These are phyloP conservation scores for Myiozetetes cayanensis DNA, from an alignment of 2,113 vertebrate species.

Conservation along the genomic window DNA sequence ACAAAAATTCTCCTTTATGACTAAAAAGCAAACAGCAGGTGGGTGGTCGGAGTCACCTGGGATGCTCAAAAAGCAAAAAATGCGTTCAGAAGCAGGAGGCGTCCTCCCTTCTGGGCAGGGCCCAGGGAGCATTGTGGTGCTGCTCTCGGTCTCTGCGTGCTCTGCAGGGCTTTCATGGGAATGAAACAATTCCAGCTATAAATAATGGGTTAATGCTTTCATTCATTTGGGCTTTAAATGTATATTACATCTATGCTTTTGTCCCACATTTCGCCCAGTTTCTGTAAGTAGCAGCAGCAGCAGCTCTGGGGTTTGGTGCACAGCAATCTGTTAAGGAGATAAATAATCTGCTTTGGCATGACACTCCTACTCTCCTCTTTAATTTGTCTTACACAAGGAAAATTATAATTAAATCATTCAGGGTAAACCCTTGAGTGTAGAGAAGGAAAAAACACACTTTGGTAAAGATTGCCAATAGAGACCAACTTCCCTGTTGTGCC, in stretches of 20 bases:
- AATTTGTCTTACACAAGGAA: slow-evolving; percentile 93
- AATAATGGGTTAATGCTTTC: slow-evolving; percentile 59
- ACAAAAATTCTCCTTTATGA: background rate
- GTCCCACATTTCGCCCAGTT: slow-evolving; percentile 55
- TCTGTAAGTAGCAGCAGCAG: slow-evolving; percentile 71
- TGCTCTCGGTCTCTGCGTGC: background rate
- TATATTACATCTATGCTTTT: slow-evolving; percentile 53
- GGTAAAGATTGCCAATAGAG: slow-evolving; percentile 78
- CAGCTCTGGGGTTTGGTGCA: slow-evolving; percentile 88
- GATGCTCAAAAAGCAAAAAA: background rate
- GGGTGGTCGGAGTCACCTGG: rapidly evolving
- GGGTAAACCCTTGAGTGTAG: slow-evolving; percentile 85
- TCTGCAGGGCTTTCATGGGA: background rate
- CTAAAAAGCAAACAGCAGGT: rapidly evolving
- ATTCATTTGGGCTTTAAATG: slow-evolving; percentile 46
- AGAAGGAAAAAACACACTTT: slow-evolving; percentile 76
- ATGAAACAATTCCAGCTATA: background rate
- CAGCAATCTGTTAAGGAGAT: slow-evolving; percentile 93
- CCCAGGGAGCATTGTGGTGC: background rate
- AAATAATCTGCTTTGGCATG: slow-evolving; percentile 94
- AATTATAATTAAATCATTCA: slow-evolving; percentile 98
- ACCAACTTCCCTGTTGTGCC: slow-evolving; percentile 73
- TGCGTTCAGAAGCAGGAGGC: rapidly evolving
- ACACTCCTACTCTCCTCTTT: slow-evolving; percentile 88
- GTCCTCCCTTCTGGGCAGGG: background rate